Evolutionary conservation across 2,113 vertebrate genomes (phyloP).

Genomic region (Aspidoscelis tigris): DNA sequence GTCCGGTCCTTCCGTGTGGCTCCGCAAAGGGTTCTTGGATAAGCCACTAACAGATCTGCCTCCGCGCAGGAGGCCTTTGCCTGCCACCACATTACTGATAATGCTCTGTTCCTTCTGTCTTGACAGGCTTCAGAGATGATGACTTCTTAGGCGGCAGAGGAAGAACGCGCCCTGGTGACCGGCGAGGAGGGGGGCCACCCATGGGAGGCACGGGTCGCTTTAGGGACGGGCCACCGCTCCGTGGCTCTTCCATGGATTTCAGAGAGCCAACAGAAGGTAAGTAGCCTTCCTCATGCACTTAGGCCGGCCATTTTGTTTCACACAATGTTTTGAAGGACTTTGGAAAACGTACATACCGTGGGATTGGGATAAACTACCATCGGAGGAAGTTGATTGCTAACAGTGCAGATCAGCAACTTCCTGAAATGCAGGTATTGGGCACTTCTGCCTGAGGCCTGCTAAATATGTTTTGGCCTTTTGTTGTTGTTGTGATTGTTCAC

Average conservation of each 20-base stretch:
- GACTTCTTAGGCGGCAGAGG: constrained; percentile 89
- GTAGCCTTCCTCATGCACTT: rapidly evolving
- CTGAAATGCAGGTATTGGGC: too few species aligned
- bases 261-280: constrained; percentile 97
- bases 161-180: constrained; percentile 86
- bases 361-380: too few species aligned
- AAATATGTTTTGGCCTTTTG: too few species aligned
- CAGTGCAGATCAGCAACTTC: too few species aligned
- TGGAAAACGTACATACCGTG: too few species aligned
- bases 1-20: neutral
- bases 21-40: neutral
- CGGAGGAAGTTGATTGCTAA: too few species aligned
- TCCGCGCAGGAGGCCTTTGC: neutral
- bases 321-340: too few species aligned
- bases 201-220: constrained; percentile 82
- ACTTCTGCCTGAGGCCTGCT: too few species aligned
- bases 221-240: constrained; percentile 89
- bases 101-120: neutral
- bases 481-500: too few species aligned
- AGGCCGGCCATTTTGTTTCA: too few species aligned
- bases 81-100: neutral
- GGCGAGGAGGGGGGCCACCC: constrained; percentile 78
- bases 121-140: constrained; percentile 90
- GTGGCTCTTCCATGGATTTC: constrained; percentile 88
- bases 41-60: neutral